Evolutionary conservation across 2,797 vertebrate species (phyloP).

Genomic region (Setipinna tenuifilis): DNA sequence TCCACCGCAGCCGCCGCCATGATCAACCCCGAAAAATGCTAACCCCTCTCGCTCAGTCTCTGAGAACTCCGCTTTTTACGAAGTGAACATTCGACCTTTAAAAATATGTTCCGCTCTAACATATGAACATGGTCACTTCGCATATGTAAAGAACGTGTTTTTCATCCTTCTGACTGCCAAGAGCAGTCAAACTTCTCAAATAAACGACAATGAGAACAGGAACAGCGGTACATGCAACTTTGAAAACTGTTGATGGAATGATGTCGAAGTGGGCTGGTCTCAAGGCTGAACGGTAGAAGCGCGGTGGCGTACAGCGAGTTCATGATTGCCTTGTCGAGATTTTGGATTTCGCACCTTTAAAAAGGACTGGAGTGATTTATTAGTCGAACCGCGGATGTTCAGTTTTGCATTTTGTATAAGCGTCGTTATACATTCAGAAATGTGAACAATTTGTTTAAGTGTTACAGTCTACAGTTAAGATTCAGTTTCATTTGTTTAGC

Average conservation of each 20-base stretch:
- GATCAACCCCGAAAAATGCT: slow-evolving; percentile 52
- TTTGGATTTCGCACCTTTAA: neutral
- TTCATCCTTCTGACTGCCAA: neutral
- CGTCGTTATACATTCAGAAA: neutral
- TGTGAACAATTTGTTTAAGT: neutral
- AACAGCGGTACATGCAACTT: neutral
- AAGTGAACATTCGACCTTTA: slow-evolving; percentile 3
- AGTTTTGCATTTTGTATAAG: too few species aligned
- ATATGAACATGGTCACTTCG: neutral
- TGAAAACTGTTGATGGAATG: slow-evolving; percentile 39
- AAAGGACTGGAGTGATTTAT: neutral
- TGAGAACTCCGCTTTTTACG: slow-evolving; percentile 2
- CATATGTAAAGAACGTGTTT: neutral
- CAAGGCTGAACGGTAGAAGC: neutral
- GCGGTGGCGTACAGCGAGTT: neutral
- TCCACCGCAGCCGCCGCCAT: slow-evolving; percentile 76
- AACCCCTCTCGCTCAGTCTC: slow-evolving; percentile 8
- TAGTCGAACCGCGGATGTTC: neutral
- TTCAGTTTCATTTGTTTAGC: neutral
- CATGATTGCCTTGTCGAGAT: neutral
- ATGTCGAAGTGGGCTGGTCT: slow-evolving; percentile 34
- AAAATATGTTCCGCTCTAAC: neutral
- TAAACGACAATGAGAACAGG: neutral
- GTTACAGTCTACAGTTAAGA: neutral
- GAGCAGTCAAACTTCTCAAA: neutral